Percentiles rank a stretch among this genome's conserved stretches.
These are phyloP conservation scores for Cataglyphis hispanica DNA, from an alignment of 1,140 invertebrate genomes.

Conservation along the genomic window DNA sequence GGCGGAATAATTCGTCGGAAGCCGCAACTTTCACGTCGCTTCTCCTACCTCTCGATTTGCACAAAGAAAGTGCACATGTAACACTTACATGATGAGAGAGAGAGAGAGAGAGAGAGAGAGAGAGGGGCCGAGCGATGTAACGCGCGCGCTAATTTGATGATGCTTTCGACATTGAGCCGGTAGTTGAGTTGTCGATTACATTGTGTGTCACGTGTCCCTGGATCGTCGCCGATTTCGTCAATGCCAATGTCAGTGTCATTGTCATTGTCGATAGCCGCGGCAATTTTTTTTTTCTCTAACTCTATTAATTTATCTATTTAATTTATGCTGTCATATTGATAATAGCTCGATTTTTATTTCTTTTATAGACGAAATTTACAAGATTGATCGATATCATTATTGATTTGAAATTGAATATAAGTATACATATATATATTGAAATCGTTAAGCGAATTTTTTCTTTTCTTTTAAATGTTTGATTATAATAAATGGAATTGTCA, in stretches of 20 bases:
- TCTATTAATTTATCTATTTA: background rate
- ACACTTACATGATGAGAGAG: constrained; percentile 78
- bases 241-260: constrained; percentile 78
- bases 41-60: constrained; percentile 37
- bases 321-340: background rate
- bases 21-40: constrained; percentile 39
- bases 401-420: background rate
- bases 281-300: constrained; percentile 1
- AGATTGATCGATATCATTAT: background rate
- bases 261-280: background rate
- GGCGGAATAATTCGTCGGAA: constrained; percentile 61
- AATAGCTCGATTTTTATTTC: background rate
- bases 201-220: constrained; percentile 37
- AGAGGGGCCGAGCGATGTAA: constrained; percentile 73
- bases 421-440: background rate
- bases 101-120: background rate
- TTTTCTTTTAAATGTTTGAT: background rate
- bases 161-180: constrained; percentile 49
- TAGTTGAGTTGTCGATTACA: constrained; percentile 30
- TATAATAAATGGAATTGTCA: background rate
- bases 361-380: background rate
- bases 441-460: background rate
- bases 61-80: constrained; percentile 83
- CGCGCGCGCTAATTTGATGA: constrained; percentile 49
- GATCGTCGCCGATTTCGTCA: constrained; percentile 70